Evolutionary conservation across 2,113 vertebrate genomes (phyloP).

Genomic region (Hystrix brachyura): DNA sequence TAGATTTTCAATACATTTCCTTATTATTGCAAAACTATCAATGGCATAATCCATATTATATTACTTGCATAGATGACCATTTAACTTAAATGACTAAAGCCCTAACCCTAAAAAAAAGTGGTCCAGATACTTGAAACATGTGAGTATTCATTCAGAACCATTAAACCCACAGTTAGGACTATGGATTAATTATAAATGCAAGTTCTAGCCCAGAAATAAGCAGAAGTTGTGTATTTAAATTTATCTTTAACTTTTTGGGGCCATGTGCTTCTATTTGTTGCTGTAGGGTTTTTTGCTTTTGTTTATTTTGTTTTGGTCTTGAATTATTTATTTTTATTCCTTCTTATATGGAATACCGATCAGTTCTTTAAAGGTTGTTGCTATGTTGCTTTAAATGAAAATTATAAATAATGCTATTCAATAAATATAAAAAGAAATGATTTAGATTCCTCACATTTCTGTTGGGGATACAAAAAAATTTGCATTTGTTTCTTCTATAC

Average conservation of each 20-base stretch:
- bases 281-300: not conserved
- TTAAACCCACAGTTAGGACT: not conserved
- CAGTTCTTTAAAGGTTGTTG: slow-evolving; percentile 11
- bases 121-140: not conserved
- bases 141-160: not conserved
- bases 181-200: not conserved
- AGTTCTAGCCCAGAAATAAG: slow-evolving; percentile 5
- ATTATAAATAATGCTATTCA: slow-evolving; percentile 23
- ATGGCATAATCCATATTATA: not conserved
- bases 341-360: not conserved
- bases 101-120: not conserved
- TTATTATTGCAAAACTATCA: slow-evolving; percentile 26
- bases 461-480: not conserved
- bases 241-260: not conserved
- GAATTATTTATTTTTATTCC: slow-evolving; percentile 35
- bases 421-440: slow-evolving; percentile 41
- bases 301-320: not conserved
- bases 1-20: not conserved
- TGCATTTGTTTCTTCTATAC: slow-evolving; percentile 46
- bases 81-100: not conserved
- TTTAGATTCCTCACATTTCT: slow-evolving; percentile 35
- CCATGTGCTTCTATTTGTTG: not conserved
- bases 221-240: not conserved
- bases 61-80: not conserved
- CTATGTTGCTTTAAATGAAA: slow-evolving; percentile 6